Percentiles rank a stretch among this genome's conserved stretches.
phyloP scores from a whole-genome alignment of 2,113 vertebrate genomes.

The Hiodon tergisus region DNA sequence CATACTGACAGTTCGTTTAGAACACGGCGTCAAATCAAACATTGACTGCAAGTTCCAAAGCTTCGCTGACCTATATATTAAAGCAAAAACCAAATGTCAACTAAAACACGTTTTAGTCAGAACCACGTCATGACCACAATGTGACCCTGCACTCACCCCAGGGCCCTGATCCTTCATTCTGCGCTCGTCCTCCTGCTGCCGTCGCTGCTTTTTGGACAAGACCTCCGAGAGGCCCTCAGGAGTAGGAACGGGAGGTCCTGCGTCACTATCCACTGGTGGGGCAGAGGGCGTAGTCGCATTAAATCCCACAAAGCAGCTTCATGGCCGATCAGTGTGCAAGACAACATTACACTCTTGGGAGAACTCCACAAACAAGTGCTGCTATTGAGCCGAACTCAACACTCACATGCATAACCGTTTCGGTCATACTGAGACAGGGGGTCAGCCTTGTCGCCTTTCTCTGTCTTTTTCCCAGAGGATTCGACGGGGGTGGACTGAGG shows the following conservation, averaged over 20 bases:
- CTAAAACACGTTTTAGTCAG: too few relatives aligned
- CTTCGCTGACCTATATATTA: too few relatives aligned
- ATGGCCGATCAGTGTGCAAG: not conserved
- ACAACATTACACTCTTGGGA: not conserved
- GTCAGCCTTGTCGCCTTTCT: constrained; percentile 74
- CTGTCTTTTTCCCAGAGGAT: constrained; percentile 65
- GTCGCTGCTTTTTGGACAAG: constrained; percentile 86
- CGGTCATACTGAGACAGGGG: constrained; percentile 79
- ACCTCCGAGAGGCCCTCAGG: constrained; percentile 82
- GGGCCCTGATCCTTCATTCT: constrained; percentile 85
- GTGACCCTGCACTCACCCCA: constrained; percentile 52
- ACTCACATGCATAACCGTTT: constrained; percentile 80
- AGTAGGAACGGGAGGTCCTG: constrained; percentile 52
- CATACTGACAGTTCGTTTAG: too few relatives aligned
- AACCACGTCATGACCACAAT: not conserved
- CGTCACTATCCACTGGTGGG: constrained; percentile 67
- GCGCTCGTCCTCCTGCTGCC: constrained; percentile 84
- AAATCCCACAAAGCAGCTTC: not conserved
- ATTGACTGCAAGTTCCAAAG: too few relatives aligned
- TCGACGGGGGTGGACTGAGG: constrained; percentile 55
- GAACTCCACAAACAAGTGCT: not conserved
- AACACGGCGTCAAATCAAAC: too few relatives aligned
- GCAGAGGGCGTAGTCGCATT: not conserved
- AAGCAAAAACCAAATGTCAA: too few relatives aligned
- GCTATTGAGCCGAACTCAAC: not conserved